Base-by-base conservation (phyloP, 1,140 invertebrate genomes). In the Gonioctena quinquepunctata region DNA sequence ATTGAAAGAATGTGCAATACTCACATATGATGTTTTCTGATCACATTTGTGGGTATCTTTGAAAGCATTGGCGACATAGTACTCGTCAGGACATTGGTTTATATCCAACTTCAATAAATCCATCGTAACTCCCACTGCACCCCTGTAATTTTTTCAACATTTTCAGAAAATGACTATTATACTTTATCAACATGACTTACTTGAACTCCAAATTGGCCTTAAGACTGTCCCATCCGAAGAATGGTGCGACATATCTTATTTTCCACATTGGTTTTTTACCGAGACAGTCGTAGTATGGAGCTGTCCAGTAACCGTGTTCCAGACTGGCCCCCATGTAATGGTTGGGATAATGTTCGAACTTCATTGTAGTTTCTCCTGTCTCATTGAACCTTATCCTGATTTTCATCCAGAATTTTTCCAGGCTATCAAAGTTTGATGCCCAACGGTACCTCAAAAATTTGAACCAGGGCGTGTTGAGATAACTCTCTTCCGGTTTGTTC, bases 31-130 rank as follows among this genome's bases (percentile, higher is more conserved):
- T 3, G 93, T 93, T 81, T 90, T 89, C 79, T 87, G 88, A 84
- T 99, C 94, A 85, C 97, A 99, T 85, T 97, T 96, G 82, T 98
- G 93, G 3, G 96, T 97, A 75, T 91, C 90, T 85, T 98, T 97
- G 84, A 97, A 99, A 8, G 94, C 96, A 87, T 99, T 99, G 2
- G 94, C 91, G 22, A 91, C 88, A 77, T 93, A 93, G 83, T 92
- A 96, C 81, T 92, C 89, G 82, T 93, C 92, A 28, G 96, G 93
- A 81, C 97, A 99, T 85, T 99, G 97, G 83, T 97, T 96, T 21
- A 99, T 92, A 83, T 98, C 96, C 76, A 99, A 84, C 78, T 95
- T 91, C 79, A 93, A 82, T 74, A 99, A 87, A 79, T 94, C 89
- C 90, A 98, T 95, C 27, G 95, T 95, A 18, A 99, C 96, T 70